Base-by-base conservation (phyloP, 2,797 vertebrate genomes). In the Phyllotis vaccarum region DNA sequence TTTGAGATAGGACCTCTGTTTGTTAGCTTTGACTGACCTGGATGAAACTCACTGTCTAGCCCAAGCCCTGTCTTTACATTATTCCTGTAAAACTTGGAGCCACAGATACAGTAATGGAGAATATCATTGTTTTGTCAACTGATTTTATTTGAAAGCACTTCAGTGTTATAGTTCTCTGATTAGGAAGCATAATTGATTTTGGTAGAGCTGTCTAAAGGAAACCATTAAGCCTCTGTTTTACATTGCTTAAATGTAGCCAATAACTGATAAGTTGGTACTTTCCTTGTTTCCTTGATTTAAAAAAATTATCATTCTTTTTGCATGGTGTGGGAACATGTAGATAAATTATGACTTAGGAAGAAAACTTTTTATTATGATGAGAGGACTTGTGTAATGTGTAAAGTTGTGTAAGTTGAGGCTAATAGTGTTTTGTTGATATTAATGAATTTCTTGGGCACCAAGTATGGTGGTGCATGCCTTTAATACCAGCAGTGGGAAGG, bases 61-160 rank as follows among this genome's bases (percentile, higher is more conserved):
- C 40, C 46, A 70, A 49, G 66, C 85, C 85, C n/a, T 43, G 92
- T 88, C 43, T 75, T 88, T 88, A 86, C 37, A 92, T 3, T 37
- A 27, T 58, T 95, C 72, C 76, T 90, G 60, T 22, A 93, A 75
- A 95, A 94, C 58, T 91, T 80, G 40, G 64, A 68, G 52, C 83
- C 81, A 40, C 46, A 89, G 72, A 37, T 91, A 87, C n/a, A 76
- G 16, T 31, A 79, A 46, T 74, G 80, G 91, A 93, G 80, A 95
- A 81, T 92, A 72, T 52, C 31, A 80, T 68, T 87, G 52, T n/a
- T 85, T 68, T 52, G 80, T 90, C 31, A 88, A 90, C 27, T 70
- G 79, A 94, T 89, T 94, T 96, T 76, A 87, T 95, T 66, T 85
- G n/a, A 92, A 96, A 88, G 88, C 29, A 90, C 58, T 94, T 97